Conservation (phyloP, 2,113 vertebrate genomes). For the Silurus meridionalis region DNA sequence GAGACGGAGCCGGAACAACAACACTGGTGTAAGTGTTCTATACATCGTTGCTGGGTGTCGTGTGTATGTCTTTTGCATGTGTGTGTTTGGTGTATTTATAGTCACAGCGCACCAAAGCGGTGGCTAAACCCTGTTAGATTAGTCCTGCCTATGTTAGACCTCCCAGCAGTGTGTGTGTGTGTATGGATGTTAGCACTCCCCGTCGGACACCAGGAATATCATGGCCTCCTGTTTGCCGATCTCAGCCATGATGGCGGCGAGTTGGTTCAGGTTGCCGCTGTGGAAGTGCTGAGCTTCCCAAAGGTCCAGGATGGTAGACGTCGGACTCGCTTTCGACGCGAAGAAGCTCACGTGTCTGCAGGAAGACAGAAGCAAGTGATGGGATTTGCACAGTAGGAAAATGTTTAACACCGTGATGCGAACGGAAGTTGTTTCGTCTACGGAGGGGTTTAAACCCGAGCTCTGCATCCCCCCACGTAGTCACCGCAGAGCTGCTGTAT, state of each 20-base stretch:
- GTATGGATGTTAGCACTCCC: slow-evolving; percentile 85
- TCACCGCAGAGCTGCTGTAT: background rate
- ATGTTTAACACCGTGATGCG: background rate
- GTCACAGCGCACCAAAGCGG: slow-evolving; percentile 51
- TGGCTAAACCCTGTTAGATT: slow-evolving; percentile 52
- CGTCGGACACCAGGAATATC: slow-evolving; percentile 93
- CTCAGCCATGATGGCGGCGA: slow-evolving; percentile 93
- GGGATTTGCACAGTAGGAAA: background rate
- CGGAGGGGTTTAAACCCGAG: background rate
- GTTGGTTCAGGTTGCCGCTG: slow-evolving; percentile 94
- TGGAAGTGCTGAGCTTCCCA: slow-evolving; percentile 98
- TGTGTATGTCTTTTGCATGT: slow-evolving; percentile 12
- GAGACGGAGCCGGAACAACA: slow-evolving; percentile 21
- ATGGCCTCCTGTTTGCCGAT: slow-evolving; percentile 94
- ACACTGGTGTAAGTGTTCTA: slow-evolving; percentile 24
- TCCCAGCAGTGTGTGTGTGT: slow-evolving; percentile 22
- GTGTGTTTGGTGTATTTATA: slow-evolving; percentile 26
- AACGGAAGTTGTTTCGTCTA: background rate
- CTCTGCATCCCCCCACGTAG: background rate
- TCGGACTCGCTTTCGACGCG: slow-evolving; percentile 93
- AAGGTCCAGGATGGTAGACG: slow-evolving; percentile 96
- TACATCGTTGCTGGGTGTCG: slow-evolving; percentile 25
- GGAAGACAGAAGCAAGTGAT: slow-evolving; percentile 3
- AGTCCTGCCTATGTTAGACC: slow-evolving; percentile 41
- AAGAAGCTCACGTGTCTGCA: slow-evolving; percentile 97